Percentiles rank a stretch among this genome's conserved stretches.
phyloP scores from a whole-genome alignment of 1,140 invertebrate species.

The Drosophila insularis region DNA sequence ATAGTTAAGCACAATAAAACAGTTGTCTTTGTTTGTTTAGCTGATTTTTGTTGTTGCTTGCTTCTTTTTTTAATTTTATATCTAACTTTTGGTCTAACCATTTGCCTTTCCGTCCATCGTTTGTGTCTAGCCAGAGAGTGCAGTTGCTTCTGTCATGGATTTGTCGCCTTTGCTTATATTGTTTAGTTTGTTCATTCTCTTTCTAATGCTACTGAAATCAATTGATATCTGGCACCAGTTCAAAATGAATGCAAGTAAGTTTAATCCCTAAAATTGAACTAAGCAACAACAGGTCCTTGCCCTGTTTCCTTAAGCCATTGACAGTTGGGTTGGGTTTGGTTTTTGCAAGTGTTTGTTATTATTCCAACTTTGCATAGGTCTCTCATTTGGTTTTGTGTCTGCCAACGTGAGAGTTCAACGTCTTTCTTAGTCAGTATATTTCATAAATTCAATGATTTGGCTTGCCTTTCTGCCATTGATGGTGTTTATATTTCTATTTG shows the following conservation, averaged over 20 bases:
- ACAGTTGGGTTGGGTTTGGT: not conserved
- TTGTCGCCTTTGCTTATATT: slow-evolving; percentile 7
- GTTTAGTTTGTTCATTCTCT: not conserved
- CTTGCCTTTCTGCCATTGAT: not conserved
- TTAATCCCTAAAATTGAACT: not conserved
- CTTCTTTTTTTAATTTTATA: not conserved
- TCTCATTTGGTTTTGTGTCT: not conserved
- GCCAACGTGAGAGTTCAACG: not conserved
- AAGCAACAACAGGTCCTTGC: not conserved
- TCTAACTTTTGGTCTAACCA: not conserved
- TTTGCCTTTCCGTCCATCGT: not conserved
- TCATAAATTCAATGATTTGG: not conserved
- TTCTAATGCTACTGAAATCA: not conserved
- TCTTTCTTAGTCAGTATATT: not conserved
- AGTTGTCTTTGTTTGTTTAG: not conserved
- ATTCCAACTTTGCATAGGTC: not conserved
- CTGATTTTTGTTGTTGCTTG: not conserved
- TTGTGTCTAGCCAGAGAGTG: not conserved
- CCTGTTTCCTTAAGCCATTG: not conserved
- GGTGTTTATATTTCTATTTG: not conserved
- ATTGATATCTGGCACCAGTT: not conserved
- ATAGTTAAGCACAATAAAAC: not conserved
- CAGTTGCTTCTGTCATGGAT: not conserved
- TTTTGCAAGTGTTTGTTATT: not conserved
- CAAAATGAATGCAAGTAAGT: not conserved